Percentiles rank a stretch among this genome's conserved stretches.
Evolutionary conservation across 2,888 invertebrate species (phyloP).

Genomic region (Philereme vetulata): DNA sequence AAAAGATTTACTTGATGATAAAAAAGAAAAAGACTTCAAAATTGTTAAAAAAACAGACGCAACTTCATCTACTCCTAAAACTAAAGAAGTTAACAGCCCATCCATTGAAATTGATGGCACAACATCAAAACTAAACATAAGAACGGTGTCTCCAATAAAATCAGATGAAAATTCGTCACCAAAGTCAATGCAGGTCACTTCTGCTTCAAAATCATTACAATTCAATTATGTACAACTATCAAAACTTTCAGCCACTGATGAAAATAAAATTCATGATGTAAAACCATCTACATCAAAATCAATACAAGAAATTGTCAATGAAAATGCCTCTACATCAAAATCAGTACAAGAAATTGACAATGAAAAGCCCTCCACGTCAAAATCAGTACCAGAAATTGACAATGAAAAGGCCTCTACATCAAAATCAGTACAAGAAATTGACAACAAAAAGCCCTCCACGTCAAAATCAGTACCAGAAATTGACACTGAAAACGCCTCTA

Average conservation of each 20-base stretch:
- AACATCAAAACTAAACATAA: conserved; percentile 10
- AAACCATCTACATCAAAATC: background rate
- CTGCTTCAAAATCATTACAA: background rate
- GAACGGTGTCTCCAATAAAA: background rate
- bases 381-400: background rate
- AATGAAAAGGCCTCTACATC: background rate
- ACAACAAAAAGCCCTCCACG: background rate
- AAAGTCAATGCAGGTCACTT: background rate
- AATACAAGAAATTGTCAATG: background rate
- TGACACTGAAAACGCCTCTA: background rate
- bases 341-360: background rate
- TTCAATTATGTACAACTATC: background rate
- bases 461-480: background rate
- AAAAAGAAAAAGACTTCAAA: background rate
- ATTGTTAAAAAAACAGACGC: background rate
- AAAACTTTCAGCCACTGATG: background rate
- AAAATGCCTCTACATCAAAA: background rate
- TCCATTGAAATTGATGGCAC: conserved; percentile 4
- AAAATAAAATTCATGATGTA: background rate
- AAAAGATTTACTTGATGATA: background rate
- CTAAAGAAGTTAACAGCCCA: conserved; percentile 1
- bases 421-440: background rate
- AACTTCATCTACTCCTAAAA: background rate
- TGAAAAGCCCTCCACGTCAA: background rate
- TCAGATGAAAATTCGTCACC: background rate